Evolutionary conservation across 2,797 vertebrate genomes (phyloP).

Genomic region (Platyrinchus mystaceus): DNA sequence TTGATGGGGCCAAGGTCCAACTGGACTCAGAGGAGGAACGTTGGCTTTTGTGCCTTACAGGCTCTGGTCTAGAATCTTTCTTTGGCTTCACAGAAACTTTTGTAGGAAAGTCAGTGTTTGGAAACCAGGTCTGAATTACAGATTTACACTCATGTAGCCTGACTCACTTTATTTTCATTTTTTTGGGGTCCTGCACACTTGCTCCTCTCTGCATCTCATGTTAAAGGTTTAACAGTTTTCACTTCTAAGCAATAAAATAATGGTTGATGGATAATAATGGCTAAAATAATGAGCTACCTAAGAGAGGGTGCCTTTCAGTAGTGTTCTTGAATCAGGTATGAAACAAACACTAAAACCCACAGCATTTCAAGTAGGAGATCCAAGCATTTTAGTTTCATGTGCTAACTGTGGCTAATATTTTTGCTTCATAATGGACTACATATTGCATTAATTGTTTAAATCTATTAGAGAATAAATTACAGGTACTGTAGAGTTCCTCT

Average conservation of each 20-base stretch:
- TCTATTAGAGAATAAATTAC: background rate
- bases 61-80: background rate
- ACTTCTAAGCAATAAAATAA: background rate
- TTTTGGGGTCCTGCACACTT: fast-evolving
- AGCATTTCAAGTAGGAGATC: background rate
- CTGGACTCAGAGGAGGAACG: background rate
- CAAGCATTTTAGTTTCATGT: background rate
- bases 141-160: fast-evolving
- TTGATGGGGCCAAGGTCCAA: background rate
- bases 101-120: background rate
- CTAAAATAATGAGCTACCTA: background rate
- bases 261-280: background rate
- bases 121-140: background rate
- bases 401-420: background rate
- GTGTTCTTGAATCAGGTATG: background rate
- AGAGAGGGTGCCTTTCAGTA: background rate
- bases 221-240: background rate
- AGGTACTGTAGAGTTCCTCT: background rate
- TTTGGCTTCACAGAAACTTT: background rate
- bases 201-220: background rate
- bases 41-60: background rate
- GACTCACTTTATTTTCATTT: background rate
- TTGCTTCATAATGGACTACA: background rate
- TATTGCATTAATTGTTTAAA: background rate
- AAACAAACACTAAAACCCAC: background rate